phyloP scores from a whole-genome alignment of 1,140 invertebrate genomes.

The Oedothorax gibbosus region DNA sequence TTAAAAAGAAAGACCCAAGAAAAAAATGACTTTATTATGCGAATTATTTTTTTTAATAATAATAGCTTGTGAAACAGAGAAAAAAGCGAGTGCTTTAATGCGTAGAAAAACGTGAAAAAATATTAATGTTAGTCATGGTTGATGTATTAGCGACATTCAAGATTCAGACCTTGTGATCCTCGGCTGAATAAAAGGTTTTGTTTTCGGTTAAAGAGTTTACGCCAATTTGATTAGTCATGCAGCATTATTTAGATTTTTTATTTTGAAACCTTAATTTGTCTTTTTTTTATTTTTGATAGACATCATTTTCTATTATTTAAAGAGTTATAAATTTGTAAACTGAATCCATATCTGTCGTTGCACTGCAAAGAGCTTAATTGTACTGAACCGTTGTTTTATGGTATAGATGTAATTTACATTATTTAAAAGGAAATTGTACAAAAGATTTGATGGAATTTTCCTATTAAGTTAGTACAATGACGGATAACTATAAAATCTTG shows the following conservation, averaged over 20 bases:
- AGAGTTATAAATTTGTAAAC: no score
- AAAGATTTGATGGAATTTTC: no score
- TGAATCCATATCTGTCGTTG: no score
- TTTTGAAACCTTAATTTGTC: conserved; percentile 13
- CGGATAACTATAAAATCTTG: no score
- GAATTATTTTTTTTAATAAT: background rate
- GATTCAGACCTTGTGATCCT: conserved; percentile 11
- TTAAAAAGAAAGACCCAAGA: conserved; percentile 1
- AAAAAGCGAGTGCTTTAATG: conserved; percentile 5
- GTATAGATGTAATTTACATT: no score
- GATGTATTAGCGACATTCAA: conserved; percentile 13
- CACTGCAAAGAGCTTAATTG: no score
- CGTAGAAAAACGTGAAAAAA: conserved; percentile 2
- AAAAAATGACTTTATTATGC: conserved; percentile 2
- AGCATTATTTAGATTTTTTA: conserved; percentile 2
- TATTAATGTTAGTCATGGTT: conserved; percentile 5
- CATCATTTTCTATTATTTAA: no score
- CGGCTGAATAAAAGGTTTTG: conserved; percentile 22
- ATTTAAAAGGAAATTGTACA: no score
- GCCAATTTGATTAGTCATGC: conserved; percentile 28
- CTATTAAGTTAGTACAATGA: no score
- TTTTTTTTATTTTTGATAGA: background rate
- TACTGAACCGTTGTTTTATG: no score
- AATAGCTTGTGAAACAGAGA: background rate
- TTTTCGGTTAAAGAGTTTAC: conserved; percentile 22